Percentiles rank a stretch among this genome's conserved stretches.
phyloP scores from a whole-genome alignment of 2,113 vertebrate species.

The Phaetusa simplex region DNA sequence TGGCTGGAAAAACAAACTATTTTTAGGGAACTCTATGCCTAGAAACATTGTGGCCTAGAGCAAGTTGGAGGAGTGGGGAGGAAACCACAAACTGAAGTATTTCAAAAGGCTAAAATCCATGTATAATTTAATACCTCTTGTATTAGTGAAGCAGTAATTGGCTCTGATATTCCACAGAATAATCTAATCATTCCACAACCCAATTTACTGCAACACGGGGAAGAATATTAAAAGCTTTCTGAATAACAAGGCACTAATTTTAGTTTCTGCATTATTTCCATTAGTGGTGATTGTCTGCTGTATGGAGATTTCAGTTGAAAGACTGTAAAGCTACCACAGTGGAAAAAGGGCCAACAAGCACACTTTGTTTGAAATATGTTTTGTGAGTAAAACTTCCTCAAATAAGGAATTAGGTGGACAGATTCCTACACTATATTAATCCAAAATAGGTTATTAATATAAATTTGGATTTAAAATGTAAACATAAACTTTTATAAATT shows the following conservation, averaged over 20 bases:
- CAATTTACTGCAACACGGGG: not conserved
- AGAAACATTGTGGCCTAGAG: not conserved
- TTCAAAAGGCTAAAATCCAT: not conserved
- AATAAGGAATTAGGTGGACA: not conserved
- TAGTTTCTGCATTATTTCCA: not conserved
- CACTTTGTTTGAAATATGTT: not conserved
- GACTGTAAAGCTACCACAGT: not conserved
- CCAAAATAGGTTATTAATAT: not conserved
- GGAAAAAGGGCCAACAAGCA: not conserved
- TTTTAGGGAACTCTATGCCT: not conserved
- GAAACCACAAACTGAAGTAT: not conserved
- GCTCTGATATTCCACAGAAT: not conserved
- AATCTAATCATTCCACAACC: not conserved
- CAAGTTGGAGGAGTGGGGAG: not conserved
- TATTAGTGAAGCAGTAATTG: not conserved
- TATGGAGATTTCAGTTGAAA: not conserved
- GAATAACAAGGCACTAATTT: conserved; percentile 4
- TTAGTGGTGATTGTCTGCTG: not conserved
- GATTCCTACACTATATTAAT: not conserved
- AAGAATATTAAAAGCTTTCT: conserved; percentile 1
- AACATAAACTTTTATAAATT: not conserved
- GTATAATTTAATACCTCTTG: not conserved
- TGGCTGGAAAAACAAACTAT: not conserved
- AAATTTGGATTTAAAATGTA: not conserved
- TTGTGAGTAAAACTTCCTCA: not conserved